Base-by-base conservation (phyloP, 30 jellyfish, hydroid and myxozoan genomes). In the Hydractinia echinata region DNA sequence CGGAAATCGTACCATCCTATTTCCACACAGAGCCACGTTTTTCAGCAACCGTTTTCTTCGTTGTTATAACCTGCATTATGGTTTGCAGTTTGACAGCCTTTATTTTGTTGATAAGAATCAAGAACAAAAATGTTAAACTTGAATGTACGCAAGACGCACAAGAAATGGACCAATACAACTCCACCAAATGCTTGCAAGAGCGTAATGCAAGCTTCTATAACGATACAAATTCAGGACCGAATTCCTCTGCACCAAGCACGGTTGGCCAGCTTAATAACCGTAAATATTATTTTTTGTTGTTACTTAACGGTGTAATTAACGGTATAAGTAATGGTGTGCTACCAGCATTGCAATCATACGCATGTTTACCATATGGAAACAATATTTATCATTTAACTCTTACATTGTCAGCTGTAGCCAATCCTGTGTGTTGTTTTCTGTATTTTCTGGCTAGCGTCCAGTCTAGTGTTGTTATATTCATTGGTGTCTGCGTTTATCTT, bases 301-400 rank as follows among this genome's bases (percentile, higher is more conserved):
- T 82, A 48, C 53, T 90, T 0, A 94, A 90, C 74, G 97, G 81
- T 0, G 66, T 77, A 19, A 66, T 90, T 55, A 90, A 85, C 82
- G 95, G 86, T 8, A 30, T 90, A 15, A 78, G 82, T 86, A 90
- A 90, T 77, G 97, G 97, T n/a, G 95, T 90, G 62, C 61, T 90
- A 13, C 97, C 97, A 7, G 88, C 97, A 0, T 66, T 90, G 8
- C 86, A 86, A 54, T 81, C 97, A 6, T 90, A 84, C 79, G 97
- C 97, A 5, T 83, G 95, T 82, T 67, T 82, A 78, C 95, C 97
- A n/a, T 90, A 90, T 77, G 95, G 97, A 13, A 89, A 81, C 85
- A 90, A 81, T 64, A 77, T 86, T n/a, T 90, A 90, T 67, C 97
- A 90, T 64, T 77, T 85, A 5, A 87, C 97, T 18, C 82, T 90